phyloP scores from a whole-genome alignment of 92 coral and sea anemone species.

The Hydrozoanthus gracilis region DNA sequence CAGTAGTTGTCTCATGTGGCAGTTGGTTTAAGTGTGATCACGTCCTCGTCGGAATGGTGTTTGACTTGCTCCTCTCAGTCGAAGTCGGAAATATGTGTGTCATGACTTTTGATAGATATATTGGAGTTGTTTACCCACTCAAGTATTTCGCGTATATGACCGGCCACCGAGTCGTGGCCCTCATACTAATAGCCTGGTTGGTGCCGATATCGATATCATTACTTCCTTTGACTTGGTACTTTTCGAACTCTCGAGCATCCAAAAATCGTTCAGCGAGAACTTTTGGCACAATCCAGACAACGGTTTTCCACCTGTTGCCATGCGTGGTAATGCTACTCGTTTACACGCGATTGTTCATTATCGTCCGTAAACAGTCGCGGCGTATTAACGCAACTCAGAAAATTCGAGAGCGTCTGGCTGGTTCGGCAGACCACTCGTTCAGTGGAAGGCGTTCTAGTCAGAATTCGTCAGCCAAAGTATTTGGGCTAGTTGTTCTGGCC shows the following conservation, averaged over 20 bases:
- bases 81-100: conserved; percentile 28
- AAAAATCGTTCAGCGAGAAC: not conserved
- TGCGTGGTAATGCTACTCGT: conserved; percentile 14
- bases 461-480: conserved; percentile 9
- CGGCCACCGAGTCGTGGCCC: not conserved
- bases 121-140: conserved; percentile 22
- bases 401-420: not conserved
- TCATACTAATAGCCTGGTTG: conserved; percentile 3
- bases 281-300: conserved; percentile 6
- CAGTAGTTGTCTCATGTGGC: not conserved
- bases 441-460: not conserved
- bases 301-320: conserved; percentile 1
- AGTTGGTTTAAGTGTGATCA: not conserved
- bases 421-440: not conserved
- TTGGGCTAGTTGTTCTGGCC: conserved; percentile 10
- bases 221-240: conserved; percentile 6
- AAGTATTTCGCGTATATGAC: conserved; percentile 16
- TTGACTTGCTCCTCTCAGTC: conserved; percentile 21
- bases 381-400: conserved; percentile 16
- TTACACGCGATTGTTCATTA: conserved; percentile 4
- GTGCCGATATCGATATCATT: not conserved
- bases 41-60: not conserved
- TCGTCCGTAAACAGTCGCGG: conserved; percentile 6
- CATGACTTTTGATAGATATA: conserved; percentile 13
- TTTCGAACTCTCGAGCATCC: not conserved